Conservation (phyloP, 2,113 vertebrate genomes). For the Paraplagusia blochii region DNA sequence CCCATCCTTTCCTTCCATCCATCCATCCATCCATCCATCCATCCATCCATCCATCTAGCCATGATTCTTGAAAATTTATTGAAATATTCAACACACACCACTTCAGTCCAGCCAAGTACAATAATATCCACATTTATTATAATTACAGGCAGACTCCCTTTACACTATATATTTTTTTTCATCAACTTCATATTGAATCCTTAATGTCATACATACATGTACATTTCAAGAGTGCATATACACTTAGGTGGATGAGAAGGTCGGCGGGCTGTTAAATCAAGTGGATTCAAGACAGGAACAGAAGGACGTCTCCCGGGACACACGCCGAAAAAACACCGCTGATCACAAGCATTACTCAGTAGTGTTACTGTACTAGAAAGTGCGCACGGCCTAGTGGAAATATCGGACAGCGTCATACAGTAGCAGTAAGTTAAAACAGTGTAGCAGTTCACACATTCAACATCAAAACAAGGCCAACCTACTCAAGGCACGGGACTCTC, state of each 20-base stretch:
- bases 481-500: conserved; percentile 91
- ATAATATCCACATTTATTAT: conserved; percentile 86
- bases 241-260: conserved; percentile 70
- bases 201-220: conserved; percentile 75
- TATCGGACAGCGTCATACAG: conserved; percentile 80
- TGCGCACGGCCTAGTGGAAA: conserved; percentile 80
- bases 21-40: too few species aligned
- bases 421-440: conserved; percentile 80
- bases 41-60: too few species aligned
- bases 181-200: conserved; percentile 59
- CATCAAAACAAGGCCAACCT: conserved; percentile 90
- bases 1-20: too few species aligned
- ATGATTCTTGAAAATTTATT: too few species aligned
- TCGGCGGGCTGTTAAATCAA: conserved; percentile 50
- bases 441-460: conserved; percentile 90
- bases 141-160: conserved; percentile 86
- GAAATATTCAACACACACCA: conserved; percentile 78
- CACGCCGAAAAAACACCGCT: conserved; percentile 74
- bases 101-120: conserved; percentile 80
- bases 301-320: conserved; percentile 76
- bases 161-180: conserved; percentile 59
- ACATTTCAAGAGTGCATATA: conserved; percentile 81
- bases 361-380: conserved; percentile 85
- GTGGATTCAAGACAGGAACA: conserved; percentile 55
- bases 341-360: conserved; percentile 85